Base-by-base conservation (phyloP, 2,797 vertebrate genomes). In the Catamblyrhynchus diadema region DNA sequence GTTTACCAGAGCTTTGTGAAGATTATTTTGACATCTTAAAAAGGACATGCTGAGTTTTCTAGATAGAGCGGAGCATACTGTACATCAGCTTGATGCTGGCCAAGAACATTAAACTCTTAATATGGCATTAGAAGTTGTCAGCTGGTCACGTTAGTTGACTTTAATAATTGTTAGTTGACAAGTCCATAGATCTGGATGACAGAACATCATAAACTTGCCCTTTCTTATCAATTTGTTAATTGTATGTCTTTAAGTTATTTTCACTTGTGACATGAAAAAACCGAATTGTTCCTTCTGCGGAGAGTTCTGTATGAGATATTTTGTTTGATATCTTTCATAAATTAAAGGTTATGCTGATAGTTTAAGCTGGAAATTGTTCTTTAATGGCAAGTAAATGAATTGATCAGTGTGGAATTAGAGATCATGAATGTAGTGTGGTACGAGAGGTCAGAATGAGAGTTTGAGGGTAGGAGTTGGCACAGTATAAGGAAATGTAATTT, bases 331-430 rank as follows among this genome's bases (percentile, higher is more conserved):
- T 74, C 61, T 86, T 93, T 86, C 60, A 82, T 88, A 94, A 97
- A 81, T 51, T 89, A 78, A 98, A 97, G 81, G 67, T 96, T 79
- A 86, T 64, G 47, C 21, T 91, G 45, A 24, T 75, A 77, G 57
- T 91, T 96, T 91, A 93, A 93, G 51, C 50, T 88, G 85, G 44
- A 90, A 80, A 94, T 87, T 95, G 50, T 95, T 85, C 81, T 94
- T 93, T 92, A 78, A 39, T 42, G 73, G 47, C 77, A 95, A 93
- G 78, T 90, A 95, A 97, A 84, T 87, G 5, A 95, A 54, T 83
- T 89, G 42, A 75, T 94, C 33, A 45, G 6, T 93, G 45, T 95
- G 73, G 57, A 95, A 41, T 54, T 67, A 22, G 33, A 53, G 28
- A 28, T 69, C 39, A 18, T 45, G 11, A 39, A 69, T 77, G 37